Conservation (phyloP, 2,888 invertebrate genomes). For the Sussaba pulchella region DNA sequence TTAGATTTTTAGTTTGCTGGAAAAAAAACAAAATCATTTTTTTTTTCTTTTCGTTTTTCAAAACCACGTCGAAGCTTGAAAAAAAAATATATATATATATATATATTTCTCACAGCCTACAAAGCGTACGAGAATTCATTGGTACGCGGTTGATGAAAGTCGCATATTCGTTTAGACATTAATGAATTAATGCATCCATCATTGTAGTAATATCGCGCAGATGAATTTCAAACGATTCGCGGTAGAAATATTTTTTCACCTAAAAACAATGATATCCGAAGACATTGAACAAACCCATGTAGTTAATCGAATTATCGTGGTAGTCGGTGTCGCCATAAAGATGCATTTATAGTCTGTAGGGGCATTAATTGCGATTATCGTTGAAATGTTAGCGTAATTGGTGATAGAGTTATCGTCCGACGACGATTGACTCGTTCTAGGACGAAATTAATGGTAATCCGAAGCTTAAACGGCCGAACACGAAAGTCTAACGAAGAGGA, state of each 20-base stretch:
- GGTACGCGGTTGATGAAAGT: not conserved
- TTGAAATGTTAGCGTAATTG: not conserved
- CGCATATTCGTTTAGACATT: not conserved
- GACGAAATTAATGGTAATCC: no score
- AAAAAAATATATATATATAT: no score
- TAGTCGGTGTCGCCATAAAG: constrained; percentile 10
- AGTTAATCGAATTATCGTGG: not conserved
- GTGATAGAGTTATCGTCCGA: constrained; percentile 42
- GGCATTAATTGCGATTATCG: not conserved
- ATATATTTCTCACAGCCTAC: no score
- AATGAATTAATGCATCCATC: not conserved
- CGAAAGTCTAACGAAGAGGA: no score
- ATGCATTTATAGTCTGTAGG: constrained; percentile 54
- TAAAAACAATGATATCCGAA: not conserved
- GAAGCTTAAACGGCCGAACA: not conserved
- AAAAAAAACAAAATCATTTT: no score
- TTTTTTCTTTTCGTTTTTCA: no score
- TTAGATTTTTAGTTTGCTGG: no score
- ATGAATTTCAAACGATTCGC: not conserved
- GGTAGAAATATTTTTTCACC: constrained; percentile 30
- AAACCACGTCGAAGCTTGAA: no score
- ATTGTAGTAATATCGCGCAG: not conserved
- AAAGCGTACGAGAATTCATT: no score
- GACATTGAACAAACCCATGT: not conserved
- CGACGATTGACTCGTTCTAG: constrained; percentile 36